phyloP scores from a whole-genome alignment of 2,113 vertebrate genomes.

The Arothron firmamentum region DNA sequence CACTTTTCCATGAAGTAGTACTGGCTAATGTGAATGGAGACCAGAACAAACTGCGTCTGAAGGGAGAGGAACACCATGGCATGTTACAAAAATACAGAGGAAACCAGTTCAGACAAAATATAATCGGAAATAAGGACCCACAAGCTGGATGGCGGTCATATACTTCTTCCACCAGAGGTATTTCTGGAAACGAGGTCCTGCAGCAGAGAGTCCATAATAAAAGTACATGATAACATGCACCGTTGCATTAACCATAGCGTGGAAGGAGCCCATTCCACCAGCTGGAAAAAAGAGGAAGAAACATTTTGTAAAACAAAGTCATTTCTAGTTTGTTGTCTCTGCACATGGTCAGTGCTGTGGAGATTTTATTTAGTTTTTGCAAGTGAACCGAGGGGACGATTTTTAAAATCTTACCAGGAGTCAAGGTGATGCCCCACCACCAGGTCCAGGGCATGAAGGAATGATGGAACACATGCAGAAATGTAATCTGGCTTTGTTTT shows the following conservation, averaged over 20 bases:
- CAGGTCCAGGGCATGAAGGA: slow-evolving; percentile 95
- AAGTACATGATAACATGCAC: slow-evolving; percentile 96
- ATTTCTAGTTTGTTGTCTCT: no score
- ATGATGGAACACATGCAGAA: slow-evolving; percentile 96
- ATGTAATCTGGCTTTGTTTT: slow-evolving; percentile 95
- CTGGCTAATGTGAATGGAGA: slow-evolving; percentile 91
- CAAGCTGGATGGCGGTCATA: slow-evolving; percentile 96
- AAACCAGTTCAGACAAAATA: not conserved
- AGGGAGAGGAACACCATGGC: not conserved
- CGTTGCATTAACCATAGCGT: slow-evolving; percentile 88
- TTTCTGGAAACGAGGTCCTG: slow-evolving; percentile 90
- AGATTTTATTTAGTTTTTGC: no score
- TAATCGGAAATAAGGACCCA: slow-evolving; percentile 61
- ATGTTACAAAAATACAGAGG: not conserved
- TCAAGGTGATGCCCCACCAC: slow-evolving; percentile 94
- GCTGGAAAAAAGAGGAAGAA: slow-evolving; percentile 22
- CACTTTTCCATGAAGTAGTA: slow-evolving; percentile 97
- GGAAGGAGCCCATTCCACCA: slow-evolving; percentile 95
- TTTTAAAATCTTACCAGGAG: slow-evolving; percentile 80
- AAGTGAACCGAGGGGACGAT: no score
- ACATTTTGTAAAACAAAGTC: not conserved
- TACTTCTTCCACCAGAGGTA: slow-evolving; percentile 99
- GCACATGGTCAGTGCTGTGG: no score
- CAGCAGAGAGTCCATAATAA: slow-evolving; percentile 91
- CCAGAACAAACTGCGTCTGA: slow-evolving; percentile 87